phyloP scores from a whole-genome alignment of 2,797 vertebrate genomes.

The Mergus octosetaceus region DNA sequence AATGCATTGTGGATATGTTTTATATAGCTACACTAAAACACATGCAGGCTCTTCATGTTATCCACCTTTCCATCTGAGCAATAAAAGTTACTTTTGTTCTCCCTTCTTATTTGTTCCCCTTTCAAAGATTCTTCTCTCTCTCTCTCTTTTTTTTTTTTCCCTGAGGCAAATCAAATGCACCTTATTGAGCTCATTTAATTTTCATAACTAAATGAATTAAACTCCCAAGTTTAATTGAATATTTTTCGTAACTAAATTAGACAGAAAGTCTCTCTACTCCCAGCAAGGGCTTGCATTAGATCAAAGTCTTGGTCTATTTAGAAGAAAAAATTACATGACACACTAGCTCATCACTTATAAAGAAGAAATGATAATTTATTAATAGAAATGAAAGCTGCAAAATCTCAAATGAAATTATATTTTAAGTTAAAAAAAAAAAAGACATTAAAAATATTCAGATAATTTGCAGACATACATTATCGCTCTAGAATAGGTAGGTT shows the following conservation, averaged over 20 bases:
- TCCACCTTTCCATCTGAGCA: background rate
- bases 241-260: slow-evolving; percentile 70
- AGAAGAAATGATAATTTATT: slow-evolving; percentile 10
- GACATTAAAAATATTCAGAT: slow-evolving; percentile 40
- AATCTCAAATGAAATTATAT: slow-evolving; percentile 55
- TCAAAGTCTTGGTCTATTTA: slow-evolving; percentile 45
- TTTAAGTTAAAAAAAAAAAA: slow-evolving; percentile 6
- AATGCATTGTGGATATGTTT: background rate
- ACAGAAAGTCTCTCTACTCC: slow-evolving; percentile 24
- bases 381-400: slow-evolving; percentile 47
- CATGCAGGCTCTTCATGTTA: background rate
- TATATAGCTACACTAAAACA: background rate
- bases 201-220: slow-evolving; percentile 75
- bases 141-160: background rate
- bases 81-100: slow-evolving; percentile 42
- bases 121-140: background rate
- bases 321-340: slow-evolving; percentile 44
- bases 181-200: slow-evolving; percentile 70
- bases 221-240: slow-evolving; percentile 64
- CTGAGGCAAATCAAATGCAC: slow-evolving; percentile 61
- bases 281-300: slow-evolving; percentile 21
- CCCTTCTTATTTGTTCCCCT: slow-evolving; percentile 38
- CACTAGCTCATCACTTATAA: slow-evolving; percentile 32
- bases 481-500: slow-evolving; percentile 34
- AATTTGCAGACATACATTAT: slow-evolving; percentile 15